Percentiles rank a stretch among this genome's conserved stretches.
phyloP scores from a whole-genome alignment of 2,113 vertebrate species.

The Phoxinus phoxinus region DNA sequence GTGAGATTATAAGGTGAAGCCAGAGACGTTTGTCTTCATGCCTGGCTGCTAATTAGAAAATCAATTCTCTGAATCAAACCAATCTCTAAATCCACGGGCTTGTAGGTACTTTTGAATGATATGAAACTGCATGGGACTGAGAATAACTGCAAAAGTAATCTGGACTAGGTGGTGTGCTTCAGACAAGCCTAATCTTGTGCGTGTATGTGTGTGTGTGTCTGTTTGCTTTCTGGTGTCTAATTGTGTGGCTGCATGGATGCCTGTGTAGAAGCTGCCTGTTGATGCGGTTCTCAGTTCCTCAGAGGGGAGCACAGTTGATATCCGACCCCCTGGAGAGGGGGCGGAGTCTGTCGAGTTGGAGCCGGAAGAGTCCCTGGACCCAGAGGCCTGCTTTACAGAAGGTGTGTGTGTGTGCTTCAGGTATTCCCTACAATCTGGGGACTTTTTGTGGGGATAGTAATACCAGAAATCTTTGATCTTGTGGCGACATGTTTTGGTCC shows the following conservation, averaged over 20 bases:
- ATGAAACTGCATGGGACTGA: constrained; percentile 50
- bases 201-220: constrained; percentile 38
- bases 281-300: constrained; percentile 89
- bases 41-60: constrained; percentile 51
- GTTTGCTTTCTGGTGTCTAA: constrained; percentile 39
- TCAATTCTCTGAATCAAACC: constrained; percentile 27
- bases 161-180: not conserved
- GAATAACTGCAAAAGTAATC: constrained; percentile 24
- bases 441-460: not conserved
- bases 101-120: constrained; percentile 80
- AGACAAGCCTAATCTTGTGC: constrained; percentile 24
- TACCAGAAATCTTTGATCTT: not conserved
- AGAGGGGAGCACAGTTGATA: constrained; percentile 95
- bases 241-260: constrained; percentile 24
- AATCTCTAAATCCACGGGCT: constrained; percentile 63
- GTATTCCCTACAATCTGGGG: not conserved
- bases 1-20: constrained; percentile 58
- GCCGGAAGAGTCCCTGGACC: constrained; percentile 90
- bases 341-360: constrained; percentile 87
- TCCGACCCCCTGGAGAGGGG: constrained; percentile 86
- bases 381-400: constrained; percentile 96
- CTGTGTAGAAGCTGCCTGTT: constrained; percentile 70
- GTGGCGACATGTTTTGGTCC: not conserved
- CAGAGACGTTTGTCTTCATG: constrained; percentile 14
- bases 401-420: constrained; percentile 72